These are phyloP conservation scores for Macrosiphum euphorbiae DNA, from an alignment of 2,888 invertebrate genomes.

Conservation along the genomic window DNA sequence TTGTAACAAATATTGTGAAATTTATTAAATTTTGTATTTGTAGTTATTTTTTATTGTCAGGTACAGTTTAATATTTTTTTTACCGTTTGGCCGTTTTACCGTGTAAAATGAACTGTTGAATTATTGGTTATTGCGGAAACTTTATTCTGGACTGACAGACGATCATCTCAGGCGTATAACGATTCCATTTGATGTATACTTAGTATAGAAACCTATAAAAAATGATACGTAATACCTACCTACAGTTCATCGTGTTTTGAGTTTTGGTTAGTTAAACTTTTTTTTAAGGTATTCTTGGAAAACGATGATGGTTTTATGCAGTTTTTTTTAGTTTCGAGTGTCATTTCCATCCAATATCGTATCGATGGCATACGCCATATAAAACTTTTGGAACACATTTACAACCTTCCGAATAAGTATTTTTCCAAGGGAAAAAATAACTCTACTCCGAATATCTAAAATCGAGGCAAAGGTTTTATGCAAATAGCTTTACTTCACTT, in stretches of 20 bases:
- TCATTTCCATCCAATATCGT: background rate
- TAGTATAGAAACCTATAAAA: background rate
- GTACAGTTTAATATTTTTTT: background rate
- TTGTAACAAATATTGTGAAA: background rate
- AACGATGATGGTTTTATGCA: background rate
- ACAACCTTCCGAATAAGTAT: slow-evolving; percentile 4
- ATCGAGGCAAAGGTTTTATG: slow-evolving; percentile 9
- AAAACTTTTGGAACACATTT: slow-evolving; percentile 16
- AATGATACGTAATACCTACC: background rate
- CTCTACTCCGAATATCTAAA: background rate
- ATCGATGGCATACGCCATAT: background rate
- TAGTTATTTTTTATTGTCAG: background rate
- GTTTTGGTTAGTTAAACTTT: slow-evolving; percentile 20
- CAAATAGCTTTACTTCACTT: slow-evolving; percentile 2
- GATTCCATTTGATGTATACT: background rate
- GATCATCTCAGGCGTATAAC: background rate
- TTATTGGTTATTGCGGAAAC: background rate
- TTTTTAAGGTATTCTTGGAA: background rate
- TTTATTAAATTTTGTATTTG: background rate
- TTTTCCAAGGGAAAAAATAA: background rate
- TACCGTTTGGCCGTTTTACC: background rate
- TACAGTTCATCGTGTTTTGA: background rate
- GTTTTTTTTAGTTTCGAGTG: background rate
- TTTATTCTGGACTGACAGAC: background rate
- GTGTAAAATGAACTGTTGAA: background rate